Conservation (phyloP, 2,888 invertebrate genomes). For the Microctonus hyperodae region DNA sequence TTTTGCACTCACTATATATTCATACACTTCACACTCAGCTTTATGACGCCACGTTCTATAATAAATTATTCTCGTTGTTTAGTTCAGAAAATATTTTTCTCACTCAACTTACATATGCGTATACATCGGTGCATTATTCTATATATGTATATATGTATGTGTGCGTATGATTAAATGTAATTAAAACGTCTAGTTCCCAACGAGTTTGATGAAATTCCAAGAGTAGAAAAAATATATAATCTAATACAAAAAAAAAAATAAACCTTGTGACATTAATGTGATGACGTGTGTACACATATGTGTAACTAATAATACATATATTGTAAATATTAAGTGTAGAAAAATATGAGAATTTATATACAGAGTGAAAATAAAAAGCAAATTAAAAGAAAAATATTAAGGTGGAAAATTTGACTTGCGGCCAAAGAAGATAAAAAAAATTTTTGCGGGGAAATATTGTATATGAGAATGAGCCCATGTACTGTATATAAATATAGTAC, state of each 20-base stretch:
- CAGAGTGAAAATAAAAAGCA: not conserved
- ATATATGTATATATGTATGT: no score
- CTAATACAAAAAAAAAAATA: not conserved
- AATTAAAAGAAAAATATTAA: not conserved
- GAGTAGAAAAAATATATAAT: not conserved
- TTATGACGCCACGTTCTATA: not conserved
- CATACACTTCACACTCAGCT: not conserved
- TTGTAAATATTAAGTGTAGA: no score
- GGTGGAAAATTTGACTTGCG: not conserved
- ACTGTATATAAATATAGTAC: not conserved
- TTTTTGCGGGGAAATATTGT: not conserved
- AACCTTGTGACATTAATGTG: constrained; percentile 11
- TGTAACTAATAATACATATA: not conserved
- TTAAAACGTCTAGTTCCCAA: constrained; percentile 15
- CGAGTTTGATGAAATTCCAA: constrained; percentile 6
- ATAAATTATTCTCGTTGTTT: not conserved
- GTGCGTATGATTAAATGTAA: constrained; percentile 4
- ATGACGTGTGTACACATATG: not conserved
- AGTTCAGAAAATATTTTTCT: constrained; percentile 1
- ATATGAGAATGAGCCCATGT: not conserved
- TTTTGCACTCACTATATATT: not conserved
- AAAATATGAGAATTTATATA: not conserved
- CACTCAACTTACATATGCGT: no score
- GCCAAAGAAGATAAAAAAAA: not conserved
- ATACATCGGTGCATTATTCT: no score